These are phyloP conservation scores for Botia kubotai DNA, from an alignment of 2,797 vertebrate species.

Conservation along the genomic window DNA sequence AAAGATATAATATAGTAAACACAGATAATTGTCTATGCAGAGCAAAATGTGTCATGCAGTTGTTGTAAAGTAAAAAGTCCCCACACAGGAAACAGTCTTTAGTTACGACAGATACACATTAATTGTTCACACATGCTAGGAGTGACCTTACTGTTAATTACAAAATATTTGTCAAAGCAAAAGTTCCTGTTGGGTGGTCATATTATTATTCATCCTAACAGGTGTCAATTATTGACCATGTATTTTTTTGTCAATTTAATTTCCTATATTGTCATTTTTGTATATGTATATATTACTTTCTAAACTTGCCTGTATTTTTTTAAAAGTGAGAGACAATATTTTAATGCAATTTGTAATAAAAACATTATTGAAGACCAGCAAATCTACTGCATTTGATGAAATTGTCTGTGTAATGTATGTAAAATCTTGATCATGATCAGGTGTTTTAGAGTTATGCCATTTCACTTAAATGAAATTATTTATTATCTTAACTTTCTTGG, in stretches of 20 bases:
- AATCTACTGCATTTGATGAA: not conserved
- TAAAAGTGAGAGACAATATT: constrained; percentile 67
- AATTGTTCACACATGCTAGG: constrained; percentile 23
- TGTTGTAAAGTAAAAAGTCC: constrained; percentile 40
- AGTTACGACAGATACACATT: not conserved
- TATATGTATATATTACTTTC: constrained; percentile 80
- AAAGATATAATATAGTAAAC: constrained; percentile 12
- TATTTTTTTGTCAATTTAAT: not conserved
- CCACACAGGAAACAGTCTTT: not conserved
- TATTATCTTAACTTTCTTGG: too few species aligned
- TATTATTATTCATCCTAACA: not conserved
- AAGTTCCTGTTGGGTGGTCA: not conserved
- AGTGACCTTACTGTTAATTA: not conserved
- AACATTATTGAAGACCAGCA: constrained; percentile 57
- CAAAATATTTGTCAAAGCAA: not conserved
- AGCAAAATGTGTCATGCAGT: constrained; percentile 2
- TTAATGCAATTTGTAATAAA: constrained; percentile 82
- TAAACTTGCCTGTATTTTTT: constrained; percentile 72
- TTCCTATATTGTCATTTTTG: constrained; percentile 64
- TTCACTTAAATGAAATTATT: too few species aligned
- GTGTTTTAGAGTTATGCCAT: too few species aligned
- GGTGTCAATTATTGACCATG: too few species aligned
- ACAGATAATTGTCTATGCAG: constrained; percentile 29
- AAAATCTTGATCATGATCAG: too few species aligned
- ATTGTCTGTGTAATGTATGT: not conserved